Percentiles rank a stretch among this genome's conserved stretches.
Conservation (phyloP, 2,797 vertebrate species). For the Enteromius afrohamiltoni region DNA sequence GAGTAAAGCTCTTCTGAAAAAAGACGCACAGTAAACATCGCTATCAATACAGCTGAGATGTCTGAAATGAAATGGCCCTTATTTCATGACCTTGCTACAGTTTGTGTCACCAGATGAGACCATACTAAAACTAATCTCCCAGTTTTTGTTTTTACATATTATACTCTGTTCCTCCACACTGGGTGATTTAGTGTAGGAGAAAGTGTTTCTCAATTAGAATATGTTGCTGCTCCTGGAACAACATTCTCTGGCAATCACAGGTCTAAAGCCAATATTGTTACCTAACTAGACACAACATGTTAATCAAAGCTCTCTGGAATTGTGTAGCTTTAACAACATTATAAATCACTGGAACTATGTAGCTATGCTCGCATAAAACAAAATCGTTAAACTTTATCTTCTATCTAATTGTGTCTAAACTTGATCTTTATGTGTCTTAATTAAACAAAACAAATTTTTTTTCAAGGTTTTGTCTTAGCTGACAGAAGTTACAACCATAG, state of each 20-base stretch:
- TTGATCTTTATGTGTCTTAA: too few relatives aligned
- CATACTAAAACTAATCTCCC: conserved; percentile 40
- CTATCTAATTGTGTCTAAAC: too few relatives aligned
- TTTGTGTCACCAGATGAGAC: conserved; percentile 58
- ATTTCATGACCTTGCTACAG: conserved; percentile 71
- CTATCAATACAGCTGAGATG: conserved; percentile 40
- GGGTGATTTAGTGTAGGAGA: not conserved
- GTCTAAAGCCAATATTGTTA: not conserved
- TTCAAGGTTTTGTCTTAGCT: too few relatives aligned
- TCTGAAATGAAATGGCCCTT: conserved; percentile 66
- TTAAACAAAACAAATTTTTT: too few relatives aligned
- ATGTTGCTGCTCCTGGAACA: not conserved
- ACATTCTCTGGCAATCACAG: not conserved
- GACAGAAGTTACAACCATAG: not conserved
- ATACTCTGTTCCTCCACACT: not conserved
- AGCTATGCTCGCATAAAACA: too few relatives aligned
- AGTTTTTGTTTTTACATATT: conserved; percentile 48
- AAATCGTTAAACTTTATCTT: too few relatives aligned
- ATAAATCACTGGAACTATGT: too few relatives aligned
- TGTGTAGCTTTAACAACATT: too few relatives aligned
- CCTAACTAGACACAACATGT: too few relatives aligned
- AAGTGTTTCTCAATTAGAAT: not conserved
- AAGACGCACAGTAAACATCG: conserved; percentile 53
- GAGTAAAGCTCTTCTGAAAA: conserved; percentile 50
- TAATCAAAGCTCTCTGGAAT: too few relatives aligned